phyloP scores from a whole-genome alignment of 53 echinoderm and acorn worm species.

The Patiria pectinifera region DNA sequence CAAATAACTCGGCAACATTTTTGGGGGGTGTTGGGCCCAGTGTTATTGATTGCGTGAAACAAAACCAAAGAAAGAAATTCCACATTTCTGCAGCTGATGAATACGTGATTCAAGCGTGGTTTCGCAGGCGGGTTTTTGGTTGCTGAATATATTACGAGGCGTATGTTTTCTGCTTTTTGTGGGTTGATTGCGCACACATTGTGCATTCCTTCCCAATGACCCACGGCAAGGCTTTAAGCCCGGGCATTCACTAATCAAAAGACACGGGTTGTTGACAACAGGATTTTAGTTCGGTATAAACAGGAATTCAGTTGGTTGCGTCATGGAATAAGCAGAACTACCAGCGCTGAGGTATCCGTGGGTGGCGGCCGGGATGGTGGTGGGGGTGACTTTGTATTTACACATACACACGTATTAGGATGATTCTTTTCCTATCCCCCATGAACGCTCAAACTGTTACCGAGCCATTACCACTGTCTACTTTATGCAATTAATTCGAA shows the following conservation, averaged over 20 bases:
- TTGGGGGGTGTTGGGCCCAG: constrained; percentile 3
- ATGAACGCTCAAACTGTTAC: too few relatives aligned
- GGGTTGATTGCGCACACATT: constrained; percentile 13
- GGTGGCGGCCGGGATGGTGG: background rate
- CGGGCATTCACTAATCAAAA: background rate
- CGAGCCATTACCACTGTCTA: too few relatives aligned
- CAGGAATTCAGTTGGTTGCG: background rate
- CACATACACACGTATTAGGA: too few relatives aligned
- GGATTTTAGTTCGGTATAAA: background rate
- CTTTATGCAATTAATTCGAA: too few relatives aligned
- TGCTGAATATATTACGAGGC: background rate
- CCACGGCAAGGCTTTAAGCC: background rate
- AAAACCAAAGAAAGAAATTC: background rate
- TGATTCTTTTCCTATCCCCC: too few relatives aligned
- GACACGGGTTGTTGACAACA: constrained; percentile 15
- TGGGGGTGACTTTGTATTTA: background rate
- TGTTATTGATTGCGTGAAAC: background rate
- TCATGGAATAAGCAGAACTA: background rate
- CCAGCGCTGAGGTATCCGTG: background rate
- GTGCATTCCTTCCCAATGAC: constrained; percentile 16
- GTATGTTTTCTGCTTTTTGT: background rate
- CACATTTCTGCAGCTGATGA: background rate
- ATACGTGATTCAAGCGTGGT: constrained; percentile 57
- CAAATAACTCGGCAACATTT: constrained; percentile 3
- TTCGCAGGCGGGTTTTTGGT: constrained; percentile 7